phyloP scores from a whole-genome alignment of 2,113 vertebrate species.

The Amia ocellicauda region DNA sequence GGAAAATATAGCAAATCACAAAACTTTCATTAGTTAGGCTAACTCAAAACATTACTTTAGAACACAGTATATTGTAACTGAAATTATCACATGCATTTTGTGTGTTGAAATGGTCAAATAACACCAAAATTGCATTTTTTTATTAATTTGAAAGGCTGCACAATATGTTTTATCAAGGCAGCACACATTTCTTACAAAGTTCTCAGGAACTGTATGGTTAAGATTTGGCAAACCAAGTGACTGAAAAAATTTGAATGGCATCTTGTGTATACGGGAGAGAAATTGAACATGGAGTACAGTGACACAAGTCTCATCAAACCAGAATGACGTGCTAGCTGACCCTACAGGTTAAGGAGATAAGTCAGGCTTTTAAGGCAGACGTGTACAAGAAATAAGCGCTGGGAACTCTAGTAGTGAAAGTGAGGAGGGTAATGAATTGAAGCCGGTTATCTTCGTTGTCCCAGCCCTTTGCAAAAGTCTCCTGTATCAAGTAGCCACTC shows the following conservation, averaged over 20 bases:
- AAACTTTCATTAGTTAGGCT: too few relatives aligned
- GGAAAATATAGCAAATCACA: too few relatives aligned
- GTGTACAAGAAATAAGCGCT: conserved; percentile 50
- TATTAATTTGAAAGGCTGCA: too few relatives aligned
- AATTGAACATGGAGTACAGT: conserved; percentile 44
- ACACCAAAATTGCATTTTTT: too few relatives aligned
- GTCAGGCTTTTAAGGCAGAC: conserved; percentile 52
- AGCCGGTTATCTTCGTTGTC: conserved; percentile 42
- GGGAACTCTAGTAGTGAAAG: conserved; percentile 60
- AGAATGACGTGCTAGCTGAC: conserved; percentile 50
- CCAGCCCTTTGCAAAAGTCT: conserved; percentile 48
- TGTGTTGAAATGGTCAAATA: too few relatives aligned
- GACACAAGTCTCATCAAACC: conserved; percentile 57
- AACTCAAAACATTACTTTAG: too few relatives aligned
- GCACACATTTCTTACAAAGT: too few relatives aligned
- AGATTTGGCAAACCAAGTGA: too few relatives aligned
- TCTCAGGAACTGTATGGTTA: too few relatives aligned
- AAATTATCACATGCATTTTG: too few relatives aligned
- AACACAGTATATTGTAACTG: too few relatives aligned
- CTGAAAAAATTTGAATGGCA: conserved; percentile 48
- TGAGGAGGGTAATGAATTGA: conserved; percentile 40
- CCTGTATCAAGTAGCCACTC: conserved; percentile 37
- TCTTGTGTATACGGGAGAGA: conserved; percentile 36
- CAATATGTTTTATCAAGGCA: too few relatives aligned
- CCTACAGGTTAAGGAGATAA: conserved; percentile 62